Percentiles rank a stretch among this genome's conserved stretches.
Evolutionary conservation across 2,113 vertebrate species (phyloP).

Genomic region (Laticauda colubrina): DNA sequence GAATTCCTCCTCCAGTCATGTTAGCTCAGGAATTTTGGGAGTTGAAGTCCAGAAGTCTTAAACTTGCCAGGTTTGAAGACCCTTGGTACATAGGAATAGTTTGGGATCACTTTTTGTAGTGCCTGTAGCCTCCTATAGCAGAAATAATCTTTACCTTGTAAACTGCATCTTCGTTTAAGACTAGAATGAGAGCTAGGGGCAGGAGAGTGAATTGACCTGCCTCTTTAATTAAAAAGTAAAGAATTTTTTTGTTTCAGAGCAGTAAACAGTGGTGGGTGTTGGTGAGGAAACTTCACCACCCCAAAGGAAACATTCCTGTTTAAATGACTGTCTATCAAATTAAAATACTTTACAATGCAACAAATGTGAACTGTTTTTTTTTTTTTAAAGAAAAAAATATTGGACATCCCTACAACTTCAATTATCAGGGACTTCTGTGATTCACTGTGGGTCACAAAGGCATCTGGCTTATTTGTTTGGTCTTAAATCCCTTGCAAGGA

Average conservation of each 20-base stretch:
- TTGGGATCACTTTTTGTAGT: background rate
- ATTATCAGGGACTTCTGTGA: background rate
- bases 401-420: background rate
- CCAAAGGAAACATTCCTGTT: background rate
- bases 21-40: no score
- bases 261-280: background rate
- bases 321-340: background rate
- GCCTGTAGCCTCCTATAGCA: background rate
- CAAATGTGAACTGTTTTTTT: no score
- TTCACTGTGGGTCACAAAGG: background rate
- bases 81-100: background rate
- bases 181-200: background rate
- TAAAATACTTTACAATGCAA: background rate
- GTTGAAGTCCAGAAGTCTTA: no score
- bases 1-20: no score
- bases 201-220: background rate
- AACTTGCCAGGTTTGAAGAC: no score
- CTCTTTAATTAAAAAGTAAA: background rate
- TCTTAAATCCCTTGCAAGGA: background rate
- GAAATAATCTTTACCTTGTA: background rate
- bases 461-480: background rate
- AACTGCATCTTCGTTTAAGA: background rate
- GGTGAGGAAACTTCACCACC: background rate
- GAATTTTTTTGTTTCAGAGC: background rate
- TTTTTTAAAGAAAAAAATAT: background rate